These are phyloP conservation scores for Sebastes iracundus DNA, from an alignment of 2,797 vertebrate species.

Conservation along the genomic window DNA sequence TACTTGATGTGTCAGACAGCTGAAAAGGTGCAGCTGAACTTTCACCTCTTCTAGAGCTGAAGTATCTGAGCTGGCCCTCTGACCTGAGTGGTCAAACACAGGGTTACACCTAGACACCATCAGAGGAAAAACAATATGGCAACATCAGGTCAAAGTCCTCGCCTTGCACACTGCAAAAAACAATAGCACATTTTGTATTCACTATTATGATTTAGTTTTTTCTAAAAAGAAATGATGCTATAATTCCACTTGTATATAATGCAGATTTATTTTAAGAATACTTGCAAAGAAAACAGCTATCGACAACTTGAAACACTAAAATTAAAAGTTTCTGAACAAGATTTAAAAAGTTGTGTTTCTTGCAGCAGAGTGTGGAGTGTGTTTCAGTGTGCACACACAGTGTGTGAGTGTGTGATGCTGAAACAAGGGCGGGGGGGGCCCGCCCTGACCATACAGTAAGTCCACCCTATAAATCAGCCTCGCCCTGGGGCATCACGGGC, in stretches of 20 bases:
- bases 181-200: neutral
- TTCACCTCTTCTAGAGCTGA: conserved; percentile 9
- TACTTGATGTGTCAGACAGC: neutral
- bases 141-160: neutral
- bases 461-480: conserved; percentile 32
- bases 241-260: neutral
- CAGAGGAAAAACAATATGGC: neutral
- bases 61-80: conserved; percentile 12
- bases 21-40: conserved; percentile 9
- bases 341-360: neutral
- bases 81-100: conserved; percentile 10
- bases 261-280: neutral
- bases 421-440: neutral
- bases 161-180: neutral
- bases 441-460: neutral
- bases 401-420: neutral
- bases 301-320: neutral
- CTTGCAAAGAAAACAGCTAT: neutral
- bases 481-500: neutral
- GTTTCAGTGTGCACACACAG: neutral
- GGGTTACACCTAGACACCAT: neutral
- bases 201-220: neutral
- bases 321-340: neutral
- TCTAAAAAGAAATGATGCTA: neutral
- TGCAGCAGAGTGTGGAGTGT: neutral